phyloP scores from a whole-genome alignment of 1,140 invertebrate genomes.

The Caerostris darwini region DNA sequence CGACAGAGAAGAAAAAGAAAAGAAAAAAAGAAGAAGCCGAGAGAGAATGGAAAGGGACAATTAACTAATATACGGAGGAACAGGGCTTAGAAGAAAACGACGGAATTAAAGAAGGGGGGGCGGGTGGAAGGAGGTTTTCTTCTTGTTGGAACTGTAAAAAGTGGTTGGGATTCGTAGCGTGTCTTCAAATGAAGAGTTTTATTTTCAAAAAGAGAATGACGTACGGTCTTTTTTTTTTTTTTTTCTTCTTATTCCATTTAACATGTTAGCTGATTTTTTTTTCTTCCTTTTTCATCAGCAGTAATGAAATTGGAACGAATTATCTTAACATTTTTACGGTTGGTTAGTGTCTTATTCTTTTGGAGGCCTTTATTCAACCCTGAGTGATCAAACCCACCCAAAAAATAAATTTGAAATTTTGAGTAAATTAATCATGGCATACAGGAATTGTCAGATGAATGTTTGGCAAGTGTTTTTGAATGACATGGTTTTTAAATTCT shows the following conservation, averaged over 20 bases:
- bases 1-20: neutral
- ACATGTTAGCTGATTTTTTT: too few relatives aligned
- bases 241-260: neutral
- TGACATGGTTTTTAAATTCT: too few relatives aligned
- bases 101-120: neutral
- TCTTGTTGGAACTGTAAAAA: slow-evolving; percentile 27
- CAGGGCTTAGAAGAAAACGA: neutral
- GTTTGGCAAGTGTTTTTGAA: too few relatives aligned
- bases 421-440: too few relatives aligned
- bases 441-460: too few relatives aligned
- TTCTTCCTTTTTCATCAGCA: too few relatives aligned
- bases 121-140: neutral
- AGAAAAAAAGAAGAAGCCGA: neutral
- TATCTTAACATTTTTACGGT: too few relatives aligned
- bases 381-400: too few relatives aligned
- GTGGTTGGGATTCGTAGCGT: neutral
- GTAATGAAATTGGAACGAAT: too few relatives aligned
- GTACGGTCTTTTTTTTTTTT: neutral
- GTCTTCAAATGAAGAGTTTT: neutral
- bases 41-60: slow-evolving; percentile 53
- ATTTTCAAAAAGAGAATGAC: neutral
- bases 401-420: too few relatives aligned
- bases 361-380: too few relatives aligned
- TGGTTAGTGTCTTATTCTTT: too few relatives aligned
- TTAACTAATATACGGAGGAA: slow-evolving; percentile 37